Evolutionary conservation across 2,888 invertebrate species (phyloP), one percentile per base, ranked within the genome.

Genomic region (Mimumesa dahlbomi): DNA sequence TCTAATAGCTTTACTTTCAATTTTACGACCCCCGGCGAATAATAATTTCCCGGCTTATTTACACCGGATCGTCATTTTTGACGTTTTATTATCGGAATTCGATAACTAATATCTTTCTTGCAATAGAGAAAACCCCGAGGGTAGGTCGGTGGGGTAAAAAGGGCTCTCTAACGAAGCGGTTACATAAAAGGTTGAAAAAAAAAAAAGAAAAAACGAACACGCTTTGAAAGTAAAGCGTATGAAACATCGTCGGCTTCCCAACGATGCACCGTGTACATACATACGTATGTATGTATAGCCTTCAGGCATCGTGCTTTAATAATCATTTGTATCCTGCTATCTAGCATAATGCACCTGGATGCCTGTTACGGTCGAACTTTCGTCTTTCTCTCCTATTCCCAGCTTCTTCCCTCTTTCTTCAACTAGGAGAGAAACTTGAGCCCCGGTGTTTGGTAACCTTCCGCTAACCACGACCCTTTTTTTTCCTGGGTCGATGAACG

Each of bases 41-140:
- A 61, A 68, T 59, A 70, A 56, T 61, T 52, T 63, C 69, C 63
- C 25, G 70, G 56, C 56, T 68, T 72, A 70, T 70, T 72, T 71
- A 70, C 65, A 65, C 54, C 59, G 45, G 25, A 34, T 16, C 49
- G 68, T 67, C 71, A 59, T 62, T 31, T 70, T 65, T 59, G 70
- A 71, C 70, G 70, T 58, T 54, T 58, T 70, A 69, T 66, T 70
- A 72, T 70, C 72, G 71, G 59, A 59, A 72, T 72, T 59, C 70
- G 59, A 72, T 72, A 72, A 65, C 49, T 70, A 70, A 70, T 56
- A 65, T 57, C 54, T 72, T 52, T 34, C 21, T 7, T 14, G 2
- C 4, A 2, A 0, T 31, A 5, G 11, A 13, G 25, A 21, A 42
- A 42, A 21, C 25, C 4, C 25, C 25, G 25, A 42, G 29, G n/a